Conservation (phyloP, 2,797 vertebrate species). For the Anguilla pacifica region DNA sequence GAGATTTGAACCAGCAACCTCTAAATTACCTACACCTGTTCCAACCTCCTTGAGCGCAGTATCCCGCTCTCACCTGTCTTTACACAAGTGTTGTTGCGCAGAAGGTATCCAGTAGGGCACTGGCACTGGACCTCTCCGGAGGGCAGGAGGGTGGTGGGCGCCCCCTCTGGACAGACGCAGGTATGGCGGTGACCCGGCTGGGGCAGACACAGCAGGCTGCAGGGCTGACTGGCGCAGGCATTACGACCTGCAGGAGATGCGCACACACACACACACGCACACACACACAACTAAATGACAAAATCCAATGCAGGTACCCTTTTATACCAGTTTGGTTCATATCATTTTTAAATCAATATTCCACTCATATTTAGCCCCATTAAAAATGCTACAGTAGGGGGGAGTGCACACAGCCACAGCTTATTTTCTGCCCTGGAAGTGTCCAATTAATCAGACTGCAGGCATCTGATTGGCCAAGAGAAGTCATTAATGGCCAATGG, state of each 20-base stretch:
- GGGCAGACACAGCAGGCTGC: slow-evolving; percentile 91
- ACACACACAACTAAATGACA: neutral
- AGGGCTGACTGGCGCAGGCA: slow-evolving; percentile 82
- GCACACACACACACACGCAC: slow-evolving; percentile 54
- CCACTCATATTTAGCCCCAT: neutral
- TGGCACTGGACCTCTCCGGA: slow-evolving; percentile 83
- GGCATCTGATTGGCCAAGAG: too few relatives aligned
- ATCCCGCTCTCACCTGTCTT: slow-evolving; percentile 79
- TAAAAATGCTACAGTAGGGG: neutral
- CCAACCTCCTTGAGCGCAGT: neutral
- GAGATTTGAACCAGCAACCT: neutral
- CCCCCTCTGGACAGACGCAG: slow-evolving; percentile 87
- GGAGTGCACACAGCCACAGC: neutral
- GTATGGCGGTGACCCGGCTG: slow-evolving; percentile 79
- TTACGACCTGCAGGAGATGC: slow-evolving; percentile 76
- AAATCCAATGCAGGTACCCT: neutral
- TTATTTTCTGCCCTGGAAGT: neutral
- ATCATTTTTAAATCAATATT: too few relatives aligned
- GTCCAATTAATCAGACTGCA: neutral
- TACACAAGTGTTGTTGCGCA: slow-evolving; percentile 80
- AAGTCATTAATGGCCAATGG: too few relatives aligned
- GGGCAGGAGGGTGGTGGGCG: slow-evolving; percentile 70
- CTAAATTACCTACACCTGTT: neutral
- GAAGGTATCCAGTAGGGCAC: slow-evolving; percentile 82
- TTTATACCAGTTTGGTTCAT: neutral